These are phyloP conservation scores for Sinodicranocentrus sp. DNA, from an alignment of 2,888 invertebrate species.

Conservation along the genomic window DNA sequence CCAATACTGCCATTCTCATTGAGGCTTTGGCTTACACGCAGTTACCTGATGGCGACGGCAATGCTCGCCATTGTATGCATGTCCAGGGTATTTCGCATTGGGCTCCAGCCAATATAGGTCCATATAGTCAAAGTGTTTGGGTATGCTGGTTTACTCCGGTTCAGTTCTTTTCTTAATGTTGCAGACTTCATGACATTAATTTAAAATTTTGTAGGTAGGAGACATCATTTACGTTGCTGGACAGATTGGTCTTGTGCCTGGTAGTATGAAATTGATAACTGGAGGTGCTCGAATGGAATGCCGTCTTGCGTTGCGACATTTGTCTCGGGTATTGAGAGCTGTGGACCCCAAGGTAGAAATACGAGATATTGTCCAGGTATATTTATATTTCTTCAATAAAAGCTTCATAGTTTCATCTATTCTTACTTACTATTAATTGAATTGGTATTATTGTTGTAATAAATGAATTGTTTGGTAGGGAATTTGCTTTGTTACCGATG, in stretches of 20 bases:
- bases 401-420: neutral
- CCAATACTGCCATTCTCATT: conserved; percentile 86
- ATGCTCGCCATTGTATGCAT: conserved; percentile 89
- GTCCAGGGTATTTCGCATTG: conserved; percentile 97
- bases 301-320: conserved; percentile 89
- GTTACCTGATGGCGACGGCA: conserved; percentile 67
- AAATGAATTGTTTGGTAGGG: conserved; percentile 82
- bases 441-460: too few relatives aligned
- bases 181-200: neutral
- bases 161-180: too few relatives aligned
- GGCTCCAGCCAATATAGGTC: conserved; percentile 99
- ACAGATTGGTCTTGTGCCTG: conserved; percentile 93
- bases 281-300: conserved; percentile 91
- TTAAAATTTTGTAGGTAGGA: conserved; percentile 82
- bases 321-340: conserved; percentile 89
- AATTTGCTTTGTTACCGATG: conserved; percentile 91
- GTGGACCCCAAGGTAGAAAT: conserved; percentile 88
- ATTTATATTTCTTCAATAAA: neutral
- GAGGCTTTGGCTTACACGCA: conserved; percentile 85
- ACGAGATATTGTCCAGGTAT: conserved; percentile 88
- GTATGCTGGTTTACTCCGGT: conserved; percentile 80
- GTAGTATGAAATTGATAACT: conserved; percentile 85
- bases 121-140: conserved; percentile 95
- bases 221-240: conserved; percentile 93
- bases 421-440: too few relatives aligned